Evolutionary conservation across 2,888 invertebrate genomes (phyloP), one percentile per base, ranked within the genome.

Genomic region (Trachelus iudaicus): DNA sequence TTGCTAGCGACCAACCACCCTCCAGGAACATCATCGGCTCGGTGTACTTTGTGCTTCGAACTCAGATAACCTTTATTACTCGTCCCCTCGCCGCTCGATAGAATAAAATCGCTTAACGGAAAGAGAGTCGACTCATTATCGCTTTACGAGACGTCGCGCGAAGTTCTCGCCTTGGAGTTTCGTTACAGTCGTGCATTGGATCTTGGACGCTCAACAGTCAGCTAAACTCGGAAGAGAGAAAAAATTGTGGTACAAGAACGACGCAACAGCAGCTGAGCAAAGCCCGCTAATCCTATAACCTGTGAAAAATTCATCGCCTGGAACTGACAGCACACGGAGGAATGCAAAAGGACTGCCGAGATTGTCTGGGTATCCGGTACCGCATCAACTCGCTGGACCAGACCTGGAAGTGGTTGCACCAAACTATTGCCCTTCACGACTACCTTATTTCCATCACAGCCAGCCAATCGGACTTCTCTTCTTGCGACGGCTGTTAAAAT

Each of bases 361-460:
- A 96, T 92, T 96, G 96, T 95, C 94, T 97, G 94, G 96, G 96
- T 94, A 96, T 97, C 93, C 96, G 97, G 93, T 95, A 94, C 94
- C 96, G 97, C 93, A 95, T 96, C 92, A 96, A 95, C 93, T 94
- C 95, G 93, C 95, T 97, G 93, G 97, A 97, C 93, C 97, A 97
- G 93, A 97, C 97, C 91, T 97, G 96, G 96, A 97, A 97, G 97
- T 97, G 97, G 97, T 93, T 97, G 92, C 97, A 97, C 92, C 97
- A 97, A 92, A 97, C 97, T 84, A 96, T 96, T 89, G 95, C 95
- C 88, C 94, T 97, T 81, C 97, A 97, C 94, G 96, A 97, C 89
- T 97, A 97, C 90, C 94, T 97, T 89, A 96, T 97, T 92, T 95
- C 96, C 87, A 94, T 96, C 88, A 95, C 95, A 83, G 93, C 96